Evolutionary conservation across 2,113 vertebrate genomes (phyloP), one percentile per base, ranked within the genome.

Genomic region (Amazona guildingii): DNA sequence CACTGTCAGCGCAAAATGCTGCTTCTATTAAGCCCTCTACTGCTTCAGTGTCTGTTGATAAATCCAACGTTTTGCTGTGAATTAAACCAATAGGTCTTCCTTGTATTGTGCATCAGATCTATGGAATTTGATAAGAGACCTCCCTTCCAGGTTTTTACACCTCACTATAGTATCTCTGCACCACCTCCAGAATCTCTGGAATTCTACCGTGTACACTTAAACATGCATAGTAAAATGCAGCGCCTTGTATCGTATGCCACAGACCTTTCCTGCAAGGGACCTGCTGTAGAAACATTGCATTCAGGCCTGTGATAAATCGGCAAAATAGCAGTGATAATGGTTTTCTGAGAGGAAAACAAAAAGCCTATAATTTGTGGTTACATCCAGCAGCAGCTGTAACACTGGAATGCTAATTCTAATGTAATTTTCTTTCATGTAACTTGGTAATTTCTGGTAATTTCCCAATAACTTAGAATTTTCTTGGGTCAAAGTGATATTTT

Each of bases 241-340:
- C 9, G 9, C 12, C 52, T 78, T 2, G 13, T 33, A 6, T 29
- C 48, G 4, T 27, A 14, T 0, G 0, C 11, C 17, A n/a, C 25
- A 72, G 51, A 63, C 3, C 10, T 31, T 19, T 70, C 20, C 41
- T 61, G n/a, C 15, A n/a, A 25, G 33, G 18, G 23, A 17, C 17
- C 14, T 39, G 25, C 5, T n/a, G 49, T 66, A 7, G 27, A 55
- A 49, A 44, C 1, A 0, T 2, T 33, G 19, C 17, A 10, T 6
- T 27, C 63, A 66, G 52, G 31, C 33, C 29, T 66, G 20, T 33
- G 68, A 72, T 41, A 35, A 51, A 69, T 51, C 39, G 55, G 49
- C 33, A 85, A 15, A 64, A 27, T 2, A 19, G 11, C 21, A 52
- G 24, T 41, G 37, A n/a, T 27, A 44, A 48, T 29, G 33, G 25